These are phyloP conservation scores for Galaxea fascicularis DNA, from an alignment of 92 coral and sea anemone species.

Conservation along the genomic window DNA sequence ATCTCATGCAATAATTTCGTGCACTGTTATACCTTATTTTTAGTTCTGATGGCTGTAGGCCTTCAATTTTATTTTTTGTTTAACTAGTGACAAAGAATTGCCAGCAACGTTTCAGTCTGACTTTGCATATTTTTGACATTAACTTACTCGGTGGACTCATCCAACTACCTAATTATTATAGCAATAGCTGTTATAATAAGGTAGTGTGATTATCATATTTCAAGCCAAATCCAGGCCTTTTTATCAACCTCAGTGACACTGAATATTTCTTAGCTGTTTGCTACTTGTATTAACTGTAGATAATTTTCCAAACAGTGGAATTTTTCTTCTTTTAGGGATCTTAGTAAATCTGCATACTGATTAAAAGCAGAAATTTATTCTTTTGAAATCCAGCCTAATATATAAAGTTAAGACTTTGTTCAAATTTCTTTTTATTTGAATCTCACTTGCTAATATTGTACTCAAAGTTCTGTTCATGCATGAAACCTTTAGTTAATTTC, in stretches of 20 bases:
- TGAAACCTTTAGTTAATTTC: slow-evolving; percentile 44
- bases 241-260: neutral
- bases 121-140: neutral
- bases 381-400: neutral
- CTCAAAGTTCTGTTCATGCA: slow-evolving; percentile 14
- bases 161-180: neutral
- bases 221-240: neutral
- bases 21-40: neutral
- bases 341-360: neutral
- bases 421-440: slow-evolving; percentile 20
- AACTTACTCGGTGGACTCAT: neutral
- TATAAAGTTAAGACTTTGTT: neutral
- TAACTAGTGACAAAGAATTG: neutral
- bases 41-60: neutral
- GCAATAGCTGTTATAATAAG: no score
- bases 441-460: slow-evolving; percentile 1
- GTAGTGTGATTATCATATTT: neutral
- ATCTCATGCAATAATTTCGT: neutral
- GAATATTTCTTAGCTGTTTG: neutral
- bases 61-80: neutral
- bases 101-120: neutral
- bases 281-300: neutral
- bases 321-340: neutral
- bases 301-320: neutral
- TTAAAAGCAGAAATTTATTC: neutral